Evolutionary conservation across 2,888 invertebrate genomes (phyloP), one percentile per base, ranked within the genome.

Genomic region (Eupsilia transversa): DNA sequence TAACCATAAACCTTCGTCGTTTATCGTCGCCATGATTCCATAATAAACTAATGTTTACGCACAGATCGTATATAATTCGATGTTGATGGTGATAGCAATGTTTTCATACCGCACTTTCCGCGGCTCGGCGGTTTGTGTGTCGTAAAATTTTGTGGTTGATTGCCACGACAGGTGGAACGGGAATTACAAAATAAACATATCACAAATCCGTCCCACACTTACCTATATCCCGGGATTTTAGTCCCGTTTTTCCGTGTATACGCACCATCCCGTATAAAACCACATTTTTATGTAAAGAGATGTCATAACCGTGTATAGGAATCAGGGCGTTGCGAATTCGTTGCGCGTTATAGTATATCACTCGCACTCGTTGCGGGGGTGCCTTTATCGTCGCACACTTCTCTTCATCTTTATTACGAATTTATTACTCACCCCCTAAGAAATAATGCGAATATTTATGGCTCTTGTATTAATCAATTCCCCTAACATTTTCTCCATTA

Each of bases 381-480:
- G 87, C 88, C 88, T 88, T 92, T 92, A 93, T 91, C 90, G 87
- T 88, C 89, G 86, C 88, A 86, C 87, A 86, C 73, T 88, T 90
- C 89, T 89, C 88, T 84, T 87, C 83, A 84, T 92, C 90, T 94
- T 94, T 94, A 94, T 94, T 92, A 91, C 91, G 87, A 91, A 93
- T 94, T 94, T 94, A 95, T 93, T 93, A 90, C 93, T 72, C 84
- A 84, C 87, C 90, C 86, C 88, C 88, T 80, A 89, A 85, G 87
- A 89, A 92, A 90, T 93, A 94, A 93, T 91, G 91, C 74, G 90
- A 87, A 89, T 91, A 91, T 93, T 93, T 94, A 94, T 93, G 87
- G 91, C 91, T 84, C 84, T 89, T 87, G 91, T 93, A 94, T 93
- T 94, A 94, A 93, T 93, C 91, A 92, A 91, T 92, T 90, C 88